phyloP scores from a whole-genome alignment of 2,113 vertebrate species.

The Platycercus adscitus region DNA sequence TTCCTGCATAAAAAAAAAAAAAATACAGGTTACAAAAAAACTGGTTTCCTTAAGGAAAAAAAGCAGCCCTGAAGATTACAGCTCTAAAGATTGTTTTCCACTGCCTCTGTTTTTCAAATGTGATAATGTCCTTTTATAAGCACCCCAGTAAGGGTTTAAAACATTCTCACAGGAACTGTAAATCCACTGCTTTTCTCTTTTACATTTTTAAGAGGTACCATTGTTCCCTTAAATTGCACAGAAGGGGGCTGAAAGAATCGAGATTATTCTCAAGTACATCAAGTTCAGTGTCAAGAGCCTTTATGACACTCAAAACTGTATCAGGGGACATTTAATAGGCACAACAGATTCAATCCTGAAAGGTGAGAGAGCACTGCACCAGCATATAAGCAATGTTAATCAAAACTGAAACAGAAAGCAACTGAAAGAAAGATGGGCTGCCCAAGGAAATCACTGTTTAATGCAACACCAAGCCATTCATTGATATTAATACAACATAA shows the following conservation, averaged over 20 bases:
- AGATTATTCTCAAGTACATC: slow-evolving; percentile 58
- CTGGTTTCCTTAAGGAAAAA: slow-evolving; percentile 36
- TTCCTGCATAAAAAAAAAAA: background rate
- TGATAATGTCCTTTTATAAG: slow-evolving; percentile 50
- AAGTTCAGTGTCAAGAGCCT: slow-evolving; percentile 51
- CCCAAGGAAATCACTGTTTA: background rate
- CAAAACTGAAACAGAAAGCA: background rate
- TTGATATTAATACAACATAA: background rate
- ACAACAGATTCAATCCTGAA: background rate
- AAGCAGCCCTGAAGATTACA: slow-evolving; percentile 21
- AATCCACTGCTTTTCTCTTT: slow-evolving; percentile 56
- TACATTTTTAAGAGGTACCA: slow-evolving; percentile 62
- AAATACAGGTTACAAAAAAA: background rate
- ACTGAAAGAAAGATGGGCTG: background rate
- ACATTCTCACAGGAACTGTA: slow-evolving; percentile 57
- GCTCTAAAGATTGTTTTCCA: slow-evolving; percentile 39
- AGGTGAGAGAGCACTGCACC: slow-evolving; percentile 4
- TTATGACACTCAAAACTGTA: slow-evolving; percentile 33
- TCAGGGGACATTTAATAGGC: slow-evolving; percentile 27
- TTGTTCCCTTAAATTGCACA: slow-evolving; percentile 62
- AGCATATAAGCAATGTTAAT: background rate
- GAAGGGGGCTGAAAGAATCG: slow-evolving; percentile 19
- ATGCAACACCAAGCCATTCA: background rate
- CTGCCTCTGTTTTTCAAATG: slow-evolving; percentile 17
- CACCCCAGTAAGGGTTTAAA: slow-evolving; percentile 57